Conservation (phyloP, 2,888 invertebrate species). For the Pinctada fucata region DNA sequence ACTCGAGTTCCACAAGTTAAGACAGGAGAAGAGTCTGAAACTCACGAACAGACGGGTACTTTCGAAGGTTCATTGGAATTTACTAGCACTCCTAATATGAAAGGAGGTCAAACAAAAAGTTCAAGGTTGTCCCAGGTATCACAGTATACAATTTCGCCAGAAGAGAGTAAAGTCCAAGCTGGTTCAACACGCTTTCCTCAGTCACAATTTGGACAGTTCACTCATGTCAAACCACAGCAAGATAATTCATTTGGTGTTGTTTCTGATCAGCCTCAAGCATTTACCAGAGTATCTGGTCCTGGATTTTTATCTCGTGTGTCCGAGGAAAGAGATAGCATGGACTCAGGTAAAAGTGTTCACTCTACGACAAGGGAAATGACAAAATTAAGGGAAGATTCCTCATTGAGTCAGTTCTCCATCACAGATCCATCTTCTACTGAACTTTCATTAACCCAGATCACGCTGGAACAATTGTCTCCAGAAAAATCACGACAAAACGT, state of each 20-base stretch:
- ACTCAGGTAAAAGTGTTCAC: constrained; percentile 28
- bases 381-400: constrained; percentile 6
- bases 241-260: constrained; percentile 1
- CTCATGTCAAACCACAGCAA: constrained; percentile 6
- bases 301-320: constrained; percentile 15
- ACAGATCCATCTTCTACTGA: constrained; percentile 28
- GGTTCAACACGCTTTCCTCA: constrained; percentile 17
- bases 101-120: background rate
- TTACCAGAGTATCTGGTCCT: constrained; percentile 20
- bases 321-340: constrained; percentile 30
- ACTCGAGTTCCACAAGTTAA: background rate
- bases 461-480: constrained; percentile 42
- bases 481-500: constrained; percentile 39
- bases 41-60: constrained; percentile 7
- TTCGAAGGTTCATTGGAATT: constrained; percentile 27
- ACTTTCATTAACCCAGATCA: constrained; percentile 38
- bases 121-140: constrained; percentile 32
- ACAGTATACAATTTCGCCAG: constrained; percentile 35
- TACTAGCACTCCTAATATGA: constrained; percentile 35
- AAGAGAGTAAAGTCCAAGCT: constrained; percentile 25
- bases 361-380: constrained; percentile 7
- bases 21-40: constrained; percentile 4
- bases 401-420: constrained; percentile 35
- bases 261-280: constrained; percentile 26
- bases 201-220: constrained; percentile 11